phyloP scores from a whole-genome alignment of 64 coral and sea anemone species.

The Montipora foliosa region DNA sequence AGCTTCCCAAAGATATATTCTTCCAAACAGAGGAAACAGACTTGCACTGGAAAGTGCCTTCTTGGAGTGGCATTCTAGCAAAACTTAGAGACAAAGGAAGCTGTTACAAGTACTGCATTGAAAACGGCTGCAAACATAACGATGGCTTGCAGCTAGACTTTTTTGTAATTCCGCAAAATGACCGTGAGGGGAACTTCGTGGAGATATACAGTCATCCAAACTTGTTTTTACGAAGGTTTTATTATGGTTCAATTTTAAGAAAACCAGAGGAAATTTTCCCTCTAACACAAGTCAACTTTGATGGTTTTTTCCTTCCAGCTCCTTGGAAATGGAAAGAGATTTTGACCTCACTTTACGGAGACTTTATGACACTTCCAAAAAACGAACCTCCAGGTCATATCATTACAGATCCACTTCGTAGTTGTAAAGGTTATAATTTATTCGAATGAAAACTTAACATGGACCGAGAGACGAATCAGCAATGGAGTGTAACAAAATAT shows the following conservation, averaged over 20 bases:
- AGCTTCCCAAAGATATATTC: conserved; percentile 42
- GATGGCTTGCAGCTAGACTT: conserved; percentile 56
- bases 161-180: conserved; percentile 27
- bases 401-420: conserved; percentile 35
- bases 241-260: not conserved
- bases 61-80: not conserved
- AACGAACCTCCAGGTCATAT: not conserved
- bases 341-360: conserved; percentile 35
- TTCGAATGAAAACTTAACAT: too few relatives aligned
- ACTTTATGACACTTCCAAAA: conserved; percentile 12
- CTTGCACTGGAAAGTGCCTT: not conserved
- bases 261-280: conserved; percentile 30
- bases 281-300: conserved; percentile 44
- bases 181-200: conserved; percentile 14
- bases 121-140: not conserved
- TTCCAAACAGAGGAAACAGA: conserved; percentile 49
- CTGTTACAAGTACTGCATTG: conserved; percentile 17
- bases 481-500: too few relatives aligned
- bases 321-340: conserved; percentile 56
- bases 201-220: not conserved
- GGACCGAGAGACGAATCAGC: too few relatives aligned
- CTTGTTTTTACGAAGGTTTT: not conserved
- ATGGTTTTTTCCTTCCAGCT: conserved; percentile 58
- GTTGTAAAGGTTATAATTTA: not conserved
- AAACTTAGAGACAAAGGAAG: conserved; percentile 39